These are phyloP conservation scores for Cyrtodaria siliqua DNA, from an alignment of 2,888 invertebrate species.

Conservation along the genomic window DNA sequence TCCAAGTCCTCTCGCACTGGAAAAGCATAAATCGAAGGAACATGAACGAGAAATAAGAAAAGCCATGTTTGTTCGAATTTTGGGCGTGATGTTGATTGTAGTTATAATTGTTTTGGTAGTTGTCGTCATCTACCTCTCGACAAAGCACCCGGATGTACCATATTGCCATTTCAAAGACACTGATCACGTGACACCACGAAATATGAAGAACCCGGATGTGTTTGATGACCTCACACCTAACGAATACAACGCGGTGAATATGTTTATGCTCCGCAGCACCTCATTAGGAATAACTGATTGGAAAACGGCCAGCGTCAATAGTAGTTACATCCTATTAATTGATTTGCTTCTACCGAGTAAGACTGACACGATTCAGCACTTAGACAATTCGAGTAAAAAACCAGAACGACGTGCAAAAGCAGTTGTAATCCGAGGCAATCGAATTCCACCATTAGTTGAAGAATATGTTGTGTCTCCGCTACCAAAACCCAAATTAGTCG, in stretches of 20 bases:
- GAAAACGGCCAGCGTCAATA: constrained; percentile 55
- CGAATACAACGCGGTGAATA: constrained; percentile 66
- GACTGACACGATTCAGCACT: constrained; percentile 62
- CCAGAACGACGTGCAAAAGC: constrained; percentile 73
- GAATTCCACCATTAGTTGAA: constrained; percentile 71
- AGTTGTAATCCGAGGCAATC: constrained; percentile 73
- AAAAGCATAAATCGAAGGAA: no score
- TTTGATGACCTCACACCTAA: constrained; percentile 74
- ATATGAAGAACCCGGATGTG: constrained; percentile 67
- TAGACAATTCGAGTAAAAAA: constrained; percentile 51
- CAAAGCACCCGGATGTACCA: neutral
- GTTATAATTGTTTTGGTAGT: constrained; percentile 22
- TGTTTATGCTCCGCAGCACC: constrained; percentile 61
- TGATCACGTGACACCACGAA: constrained; percentile 52
- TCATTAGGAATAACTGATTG: constrained; percentile 55
- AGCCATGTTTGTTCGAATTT: constrained; percentile 16
- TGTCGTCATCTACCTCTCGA: constrained; percentile 33
- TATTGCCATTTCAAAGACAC: constrained; percentile 26
- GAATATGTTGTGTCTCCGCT: constrained; percentile 79
- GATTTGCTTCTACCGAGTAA: constrained; percentile 73
- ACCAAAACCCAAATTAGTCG: constrained; percentile 64
- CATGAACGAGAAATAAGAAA: neutral
- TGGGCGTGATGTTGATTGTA: constrained; percentile 9
- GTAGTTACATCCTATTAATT: constrained; percentile 72
- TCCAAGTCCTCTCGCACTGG: no score